These are phyloP conservation scores for Dicyrtoma fusca DNA, from an alignment of 2,888 invertebrate genomes.

Conservation along the genomic window DNA sequence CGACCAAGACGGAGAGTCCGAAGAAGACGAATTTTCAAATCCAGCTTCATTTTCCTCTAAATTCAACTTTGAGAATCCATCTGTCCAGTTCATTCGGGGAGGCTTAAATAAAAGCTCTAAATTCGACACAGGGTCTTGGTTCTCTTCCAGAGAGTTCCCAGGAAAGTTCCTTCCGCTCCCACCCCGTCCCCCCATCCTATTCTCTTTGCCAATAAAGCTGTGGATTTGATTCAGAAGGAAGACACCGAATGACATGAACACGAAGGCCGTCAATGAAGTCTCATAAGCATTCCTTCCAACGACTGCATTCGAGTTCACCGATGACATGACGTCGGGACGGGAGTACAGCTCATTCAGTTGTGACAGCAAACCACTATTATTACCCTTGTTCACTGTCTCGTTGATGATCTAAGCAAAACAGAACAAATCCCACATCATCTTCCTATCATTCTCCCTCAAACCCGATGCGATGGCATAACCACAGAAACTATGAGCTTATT, in stretches of 20 bases:
- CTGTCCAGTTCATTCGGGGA: constrained; percentile 40
- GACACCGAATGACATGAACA: constrained; percentile 65
- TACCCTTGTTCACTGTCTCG: constrained; percentile 63
- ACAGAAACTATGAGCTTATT: no score
- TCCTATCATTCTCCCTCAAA: no score
- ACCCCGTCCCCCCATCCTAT: constrained; percentile 60
- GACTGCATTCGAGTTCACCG: constrained; percentile 57
- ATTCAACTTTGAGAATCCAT: constrained; percentile 58
- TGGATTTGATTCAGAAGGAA: constrained; percentile 62
- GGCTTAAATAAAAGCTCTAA: constrained; percentile 53
- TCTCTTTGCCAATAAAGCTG: constrained; percentile 57
- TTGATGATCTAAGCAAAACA: constrained; percentile 61
- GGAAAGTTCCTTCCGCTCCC: constrained; percentile 58
- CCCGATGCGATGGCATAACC: no score
- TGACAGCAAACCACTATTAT: constrained; percentile 63
- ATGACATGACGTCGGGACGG: constrained; percentile 54
- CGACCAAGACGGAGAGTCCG: constrained; percentile 2
- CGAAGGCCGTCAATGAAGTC: constrained; percentile 62
- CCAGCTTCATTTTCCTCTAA: background rate
- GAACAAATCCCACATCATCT: no score
- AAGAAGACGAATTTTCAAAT: constrained; percentile 9
- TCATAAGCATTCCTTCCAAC: constrained; percentile 58
- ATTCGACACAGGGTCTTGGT: constrained; percentile 39
- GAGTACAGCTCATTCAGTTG: constrained; percentile 65
- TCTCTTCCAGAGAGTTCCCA: constrained; percentile 7